A percentile compares a stretch with the other conserved stretches of the same genome.
Conservation (phyloP, 2,797 vertebrate genomes). For the Cyclura pinguis region DNA sequence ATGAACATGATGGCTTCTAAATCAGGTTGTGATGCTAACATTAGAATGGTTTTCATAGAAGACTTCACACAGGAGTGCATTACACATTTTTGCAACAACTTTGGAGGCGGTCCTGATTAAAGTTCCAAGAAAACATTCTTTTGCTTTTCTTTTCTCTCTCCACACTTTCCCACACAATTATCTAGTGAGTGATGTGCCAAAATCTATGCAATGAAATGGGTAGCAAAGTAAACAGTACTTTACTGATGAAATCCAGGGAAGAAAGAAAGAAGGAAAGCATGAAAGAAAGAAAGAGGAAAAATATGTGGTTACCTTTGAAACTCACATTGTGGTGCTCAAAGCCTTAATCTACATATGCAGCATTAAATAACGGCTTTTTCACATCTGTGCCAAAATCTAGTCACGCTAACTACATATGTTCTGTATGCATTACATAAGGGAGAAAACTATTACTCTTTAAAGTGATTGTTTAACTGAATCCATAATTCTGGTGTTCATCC, state of each 20-base stretch:
- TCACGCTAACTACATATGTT: background rate
- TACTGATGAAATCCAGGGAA: constrained; percentile 24
- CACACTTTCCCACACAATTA: constrained; percentile 21
- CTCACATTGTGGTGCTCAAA: background rate
- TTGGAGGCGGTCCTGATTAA: constrained; percentile 22
- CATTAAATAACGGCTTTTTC: background rate
- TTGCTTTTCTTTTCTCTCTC: constrained; percentile 16
- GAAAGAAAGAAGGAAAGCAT: constrained; percentile 13
- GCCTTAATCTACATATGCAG: background rate
- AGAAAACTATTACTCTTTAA: background rate
- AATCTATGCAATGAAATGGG: constrained; percentile 12
- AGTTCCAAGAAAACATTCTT: constrained; percentile 15
- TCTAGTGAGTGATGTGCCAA: constrained; percentile 20
- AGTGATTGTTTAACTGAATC: background rate
- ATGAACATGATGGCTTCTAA: constrained; percentile 56
- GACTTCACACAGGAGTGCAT: constrained; percentile 7
- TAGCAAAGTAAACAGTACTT: constrained; percentile 19
- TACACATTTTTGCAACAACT: background rate
- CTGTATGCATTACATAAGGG: constrained; percentile 4
- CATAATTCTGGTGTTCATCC: background rate
- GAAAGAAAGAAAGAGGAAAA: background rate
- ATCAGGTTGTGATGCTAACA: background rate
- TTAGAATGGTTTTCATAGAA: constrained; percentile 45
- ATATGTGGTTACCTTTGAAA: constrained; percentile 14
- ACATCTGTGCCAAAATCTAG: background rate